A percentile compares a stretch with the other conserved stretches of the same genome.
Evolutionary conservation across 2,888 invertebrate genomes (phyloP).

Genomic region (Spialia ferax): DNA sequence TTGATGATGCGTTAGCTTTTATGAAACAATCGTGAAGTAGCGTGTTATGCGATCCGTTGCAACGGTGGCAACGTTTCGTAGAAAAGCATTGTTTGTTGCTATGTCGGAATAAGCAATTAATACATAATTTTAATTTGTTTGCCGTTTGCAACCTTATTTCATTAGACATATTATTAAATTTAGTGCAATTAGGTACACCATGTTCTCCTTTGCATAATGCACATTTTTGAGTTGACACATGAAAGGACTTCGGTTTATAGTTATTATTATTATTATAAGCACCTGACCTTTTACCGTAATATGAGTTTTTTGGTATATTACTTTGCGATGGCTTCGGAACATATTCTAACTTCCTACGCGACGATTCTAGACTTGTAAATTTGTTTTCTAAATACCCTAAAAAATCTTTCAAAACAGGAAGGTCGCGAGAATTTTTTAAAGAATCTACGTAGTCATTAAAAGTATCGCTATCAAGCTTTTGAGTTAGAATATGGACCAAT

Average conservation of each 20-base stretch:
- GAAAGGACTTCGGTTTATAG: too few species aligned
- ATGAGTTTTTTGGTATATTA: background rate
- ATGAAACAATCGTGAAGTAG: background rate
- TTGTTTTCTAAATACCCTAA: conserved; percentile 38
- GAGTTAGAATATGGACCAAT: background rate
- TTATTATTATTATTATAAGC: too few species aligned
- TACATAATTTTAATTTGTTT: background rate
- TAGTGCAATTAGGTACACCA: too few species aligned
- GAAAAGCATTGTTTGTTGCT: background rate
- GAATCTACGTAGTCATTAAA: conserved; percentile 16
- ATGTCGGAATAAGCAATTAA: background rate
- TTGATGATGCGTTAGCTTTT: background rate
- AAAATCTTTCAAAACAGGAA: conserved; percentile 30
- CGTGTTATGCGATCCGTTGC: background rate
- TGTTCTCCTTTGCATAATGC: too few species aligned
- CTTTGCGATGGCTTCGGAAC: background rate
- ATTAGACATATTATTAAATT: too few species aligned
- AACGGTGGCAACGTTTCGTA: background rate
- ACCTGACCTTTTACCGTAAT: too few species aligned
- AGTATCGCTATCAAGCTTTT: conserved; percentile 8
- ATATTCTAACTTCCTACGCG: conserved; percentile 10
- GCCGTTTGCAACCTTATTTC: background rate
- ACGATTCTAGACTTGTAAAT: conserved; percentile 32
- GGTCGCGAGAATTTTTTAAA: conserved; percentile 13
- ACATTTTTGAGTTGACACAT: too few species aligned